Conservation (phyloP, 2,113 vertebrate genomes). For the Erpornis zantholeuca region DNA sequence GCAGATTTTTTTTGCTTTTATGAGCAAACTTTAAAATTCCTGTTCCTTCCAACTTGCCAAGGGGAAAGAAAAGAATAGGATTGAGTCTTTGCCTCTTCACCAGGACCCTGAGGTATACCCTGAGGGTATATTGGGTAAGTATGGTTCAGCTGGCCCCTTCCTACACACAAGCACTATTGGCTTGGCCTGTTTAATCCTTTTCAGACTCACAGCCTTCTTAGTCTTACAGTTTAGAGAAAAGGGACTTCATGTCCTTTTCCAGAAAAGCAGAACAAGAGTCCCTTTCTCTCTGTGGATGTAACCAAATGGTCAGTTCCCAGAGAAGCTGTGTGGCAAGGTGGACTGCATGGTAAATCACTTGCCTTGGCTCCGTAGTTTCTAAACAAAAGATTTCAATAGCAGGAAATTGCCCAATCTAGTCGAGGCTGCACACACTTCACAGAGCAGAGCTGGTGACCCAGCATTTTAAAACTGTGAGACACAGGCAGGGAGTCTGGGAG, state of each 20-base stretch:
- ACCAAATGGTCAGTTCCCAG: background rate
- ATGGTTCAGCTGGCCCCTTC: background rate
- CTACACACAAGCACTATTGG: background rate
- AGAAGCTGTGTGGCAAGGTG: background rate
- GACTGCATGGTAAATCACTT: background rate
- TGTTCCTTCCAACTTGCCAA: background rate
- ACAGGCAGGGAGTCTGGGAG: background rate
- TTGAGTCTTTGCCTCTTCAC: background rate
- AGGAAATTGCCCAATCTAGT: slow-evolving; percentile 49
- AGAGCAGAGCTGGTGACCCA: background rate
- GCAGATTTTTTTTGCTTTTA: background rate
- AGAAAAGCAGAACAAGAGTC: background rate
- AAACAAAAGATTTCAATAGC: slow-evolving; percentile 50
- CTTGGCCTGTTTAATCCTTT: background rate
- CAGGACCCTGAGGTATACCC: background rate
- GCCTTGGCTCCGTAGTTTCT: slow-evolving; percentile 6
- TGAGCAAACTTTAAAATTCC: background rate
- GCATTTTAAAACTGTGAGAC: background rate
- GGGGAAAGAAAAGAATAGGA: background rate
- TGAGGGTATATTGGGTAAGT: background rate
- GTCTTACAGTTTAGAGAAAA: background rate
- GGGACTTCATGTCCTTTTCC: background rate
- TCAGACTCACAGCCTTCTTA: background rate
- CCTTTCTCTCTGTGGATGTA: background rate
- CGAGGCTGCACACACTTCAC: background rate